Evolutionary conservation across 1,140 invertebrate species (phyloP), one percentile per base, ranked within the genome.

Genomic region (Platyscapa corneri): DNA sequence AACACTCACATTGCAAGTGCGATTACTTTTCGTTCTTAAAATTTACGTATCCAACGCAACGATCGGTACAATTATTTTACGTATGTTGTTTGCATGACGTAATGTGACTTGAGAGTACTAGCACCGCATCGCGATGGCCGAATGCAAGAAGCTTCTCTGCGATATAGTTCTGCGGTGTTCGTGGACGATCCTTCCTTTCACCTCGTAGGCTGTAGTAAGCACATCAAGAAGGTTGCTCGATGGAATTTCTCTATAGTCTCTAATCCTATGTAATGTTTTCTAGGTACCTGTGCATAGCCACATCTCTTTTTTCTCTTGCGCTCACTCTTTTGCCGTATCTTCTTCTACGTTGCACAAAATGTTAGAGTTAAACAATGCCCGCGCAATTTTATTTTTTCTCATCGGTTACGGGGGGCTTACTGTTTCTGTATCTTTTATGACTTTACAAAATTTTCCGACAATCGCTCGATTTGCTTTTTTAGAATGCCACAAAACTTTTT

Each of bases 201-300:
- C 83, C 75, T 84, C 56, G 42, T 39, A 20, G 34, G 65, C 74
- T 20, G 67, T 72, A 72, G 67, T 72, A 39, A 74, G 76, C n/a
- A 79, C 83, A 85, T 85, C 76, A 85, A 85, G 84, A 85, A 85
- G 84, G 78, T 85, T 70, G 78, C 78, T n/a, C 84, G 72, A 60
- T 81, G 78, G 84, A 81, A 85, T 85, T 85, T 85, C 83, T 84
- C 67, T 80, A 77, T 77, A 83, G 82, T 67, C 39, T 83, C 82
- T 83, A 83, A 83, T 83, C 82, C 82, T 79, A 72, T n/a, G 75
- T 70, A 56, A 75, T 79, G 34, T 39, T 84, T 53, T 77, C 56
- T 65, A 34, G 75, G 56, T 84, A 70, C 53, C 18, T 60, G 14
- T 64, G 74, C 82, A 65, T n/a, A 53, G 75, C 64, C 60, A 42